These are phyloP conservation scores for Diachrysia chrysitis DNA, from an alignment of 2,888 invertebrate species.

Conservation along the genomic window DNA sequence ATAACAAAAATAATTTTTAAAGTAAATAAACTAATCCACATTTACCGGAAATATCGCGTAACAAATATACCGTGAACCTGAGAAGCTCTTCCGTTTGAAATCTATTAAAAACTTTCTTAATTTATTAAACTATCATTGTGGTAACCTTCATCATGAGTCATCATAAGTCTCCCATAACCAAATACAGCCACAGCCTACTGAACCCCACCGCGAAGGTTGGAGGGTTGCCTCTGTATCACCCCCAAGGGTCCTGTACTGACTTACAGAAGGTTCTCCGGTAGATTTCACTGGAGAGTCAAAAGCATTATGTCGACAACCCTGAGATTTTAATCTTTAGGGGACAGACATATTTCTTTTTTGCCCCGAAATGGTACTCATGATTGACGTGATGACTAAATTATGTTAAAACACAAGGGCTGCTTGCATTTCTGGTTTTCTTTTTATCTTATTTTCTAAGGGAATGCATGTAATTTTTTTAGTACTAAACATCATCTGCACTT, in stretches of 20 bases:
- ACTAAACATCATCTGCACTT: no score
- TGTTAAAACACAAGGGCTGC: neutral
- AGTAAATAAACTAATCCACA: no score
- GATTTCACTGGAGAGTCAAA: slow-evolving; percentile 4
- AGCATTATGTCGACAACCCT: slow-evolving; percentile 4
- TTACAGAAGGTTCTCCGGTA: slow-evolving; percentile 3
- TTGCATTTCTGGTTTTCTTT: neutral
- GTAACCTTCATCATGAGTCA: neutral
- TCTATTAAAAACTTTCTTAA: no score
- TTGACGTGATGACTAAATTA: slow-evolving; percentile 1
- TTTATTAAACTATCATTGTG: neutral
- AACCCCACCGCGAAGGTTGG: neutral
- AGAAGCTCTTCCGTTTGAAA: no score
- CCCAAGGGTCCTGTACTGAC: slow-evolving; percentile 1
- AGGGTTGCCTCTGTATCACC: slow-evolving; percentile 4
- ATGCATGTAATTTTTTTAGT: no score
- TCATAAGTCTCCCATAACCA: neutral
- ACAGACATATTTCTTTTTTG: slow-evolving; percentile 3
- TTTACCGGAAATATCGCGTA: no score
- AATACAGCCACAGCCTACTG: neutral
- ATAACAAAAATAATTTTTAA: no score
- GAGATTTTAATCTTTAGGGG: slow-evolving; percentile 3
- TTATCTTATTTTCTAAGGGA: neutral
- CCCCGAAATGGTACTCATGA: slow-evolving; percentile 4
- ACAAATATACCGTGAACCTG: no score